Conservation (phyloP, 2,797 vertebrate species). For the Epinephelus malabaricus region DNA sequence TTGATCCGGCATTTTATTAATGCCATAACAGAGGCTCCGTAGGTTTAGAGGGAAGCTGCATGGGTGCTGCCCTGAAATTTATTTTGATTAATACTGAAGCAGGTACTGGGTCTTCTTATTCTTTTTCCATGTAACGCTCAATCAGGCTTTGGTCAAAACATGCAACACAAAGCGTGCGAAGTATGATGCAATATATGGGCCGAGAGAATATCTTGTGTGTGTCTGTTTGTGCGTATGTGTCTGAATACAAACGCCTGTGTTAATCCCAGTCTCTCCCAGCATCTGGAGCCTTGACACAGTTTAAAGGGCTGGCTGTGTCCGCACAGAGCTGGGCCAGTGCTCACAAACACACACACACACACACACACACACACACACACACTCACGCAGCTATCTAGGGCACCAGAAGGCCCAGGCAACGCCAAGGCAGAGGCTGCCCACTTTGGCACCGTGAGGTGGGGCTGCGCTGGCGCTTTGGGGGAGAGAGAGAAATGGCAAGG, state of each 20-base stretch:
- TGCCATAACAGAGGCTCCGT: neutral
- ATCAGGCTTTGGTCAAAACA: constrained; percentile 37
- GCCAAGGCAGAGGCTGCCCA: constrained; percentile 87
- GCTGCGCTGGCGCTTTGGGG: constrained; percentile 80
- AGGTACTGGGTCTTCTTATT: constrained; percentile 1
- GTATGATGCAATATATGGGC: constrained; percentile 63
- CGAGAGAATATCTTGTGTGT: constrained; percentile 54
- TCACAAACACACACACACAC: constrained; percentile 45
- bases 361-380: constrained; percentile 49
- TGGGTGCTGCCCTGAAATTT: neutral
- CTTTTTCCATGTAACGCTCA: neutral
- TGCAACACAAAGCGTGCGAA: constrained; percentile 24
- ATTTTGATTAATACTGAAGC: constrained; percentile 6
- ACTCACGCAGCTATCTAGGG: constrained; percentile 84
- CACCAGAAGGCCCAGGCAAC: constrained; percentile 87
- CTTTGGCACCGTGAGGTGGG: constrained; percentile 86
- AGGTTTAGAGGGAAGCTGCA: neutral
- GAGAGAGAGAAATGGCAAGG: constrained; percentile 81
- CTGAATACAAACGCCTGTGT: constrained; percentile 78
- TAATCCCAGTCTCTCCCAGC: constrained; percentile 87
- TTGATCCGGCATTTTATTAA: constrained; percentile 48
- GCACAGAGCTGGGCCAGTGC: constrained; percentile 77
- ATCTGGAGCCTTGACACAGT: constrained; percentile 87
- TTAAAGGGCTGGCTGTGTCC: constrained; percentile 84
- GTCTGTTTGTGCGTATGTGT: constrained; percentile 64